phyloP scores from a whole-genome alignment of 2,797 vertebrate species.

The Pantherophis alleghaniensis region DNA sequence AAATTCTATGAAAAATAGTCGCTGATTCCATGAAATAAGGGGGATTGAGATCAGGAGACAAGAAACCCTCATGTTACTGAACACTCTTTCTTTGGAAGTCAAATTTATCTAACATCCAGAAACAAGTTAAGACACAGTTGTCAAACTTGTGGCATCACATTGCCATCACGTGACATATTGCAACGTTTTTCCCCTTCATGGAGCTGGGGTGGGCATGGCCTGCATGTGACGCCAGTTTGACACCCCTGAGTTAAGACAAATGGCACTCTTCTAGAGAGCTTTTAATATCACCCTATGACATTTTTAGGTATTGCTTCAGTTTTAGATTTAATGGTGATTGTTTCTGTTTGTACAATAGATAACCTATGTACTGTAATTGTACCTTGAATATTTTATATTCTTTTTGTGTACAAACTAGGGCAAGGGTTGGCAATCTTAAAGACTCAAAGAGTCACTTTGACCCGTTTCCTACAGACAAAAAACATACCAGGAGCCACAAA shows the following conservation, averaged over 20 bases:
- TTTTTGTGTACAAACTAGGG: neutral
- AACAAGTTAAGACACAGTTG: neutral
- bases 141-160: too few relatives aligned
- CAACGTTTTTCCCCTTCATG: too few relatives aligned
- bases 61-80: neutral
- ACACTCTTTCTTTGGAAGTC: neutral
- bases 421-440: too few relatives aligned
- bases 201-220: too few relatives aligned
- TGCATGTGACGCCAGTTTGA: too few relatives aligned
- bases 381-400: neutral
- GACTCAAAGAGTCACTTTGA: too few relatives aligned
- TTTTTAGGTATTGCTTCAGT: neutral
- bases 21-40: neutral
- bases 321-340: neutral
- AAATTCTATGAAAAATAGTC: neutral
- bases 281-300: neutral
- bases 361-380: neutral
- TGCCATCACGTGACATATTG: too few relatives aligned
- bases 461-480: too few relatives aligned
- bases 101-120: neutral
- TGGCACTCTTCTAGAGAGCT: neutral
- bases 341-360: neutral
- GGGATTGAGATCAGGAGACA: neutral
- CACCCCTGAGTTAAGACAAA: neutral
- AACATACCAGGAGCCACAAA: too few relatives aligned